phyloP scores from a whole-genome alignment of 2,888 invertebrate species.

The Drosophila kuntzei region DNA sequence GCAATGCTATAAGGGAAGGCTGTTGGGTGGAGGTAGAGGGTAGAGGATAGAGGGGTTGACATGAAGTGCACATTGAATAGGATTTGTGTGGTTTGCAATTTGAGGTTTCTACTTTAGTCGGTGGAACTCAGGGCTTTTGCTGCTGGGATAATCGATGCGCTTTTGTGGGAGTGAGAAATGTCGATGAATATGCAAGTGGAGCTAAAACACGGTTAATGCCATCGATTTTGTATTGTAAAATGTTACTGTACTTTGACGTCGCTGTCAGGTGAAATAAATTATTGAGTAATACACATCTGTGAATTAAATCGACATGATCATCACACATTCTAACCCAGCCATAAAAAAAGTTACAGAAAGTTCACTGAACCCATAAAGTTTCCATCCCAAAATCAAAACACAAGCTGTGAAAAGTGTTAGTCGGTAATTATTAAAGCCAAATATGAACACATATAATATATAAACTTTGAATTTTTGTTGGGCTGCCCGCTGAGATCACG shows the following conservation, averaged over 20 bases:
- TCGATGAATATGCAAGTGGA: slow-evolving; percentile 5
- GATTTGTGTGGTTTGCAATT: slow-evolving; percentile 56
- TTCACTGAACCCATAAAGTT: slow-evolving; percentile 42
- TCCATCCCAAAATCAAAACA: slow-evolving; percentile 27
- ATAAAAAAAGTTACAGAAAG: slow-evolving; percentile 2
- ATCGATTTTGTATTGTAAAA: slow-evolving; percentile 28
- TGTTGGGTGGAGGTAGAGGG: not conserved
- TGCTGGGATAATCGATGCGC: slow-evolving; percentile 52
- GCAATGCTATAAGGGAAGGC: slow-evolving; percentile 11
- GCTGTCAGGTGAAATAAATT: slow-evolving; percentile 26
- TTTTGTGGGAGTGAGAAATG: slow-evolving; percentile 37
- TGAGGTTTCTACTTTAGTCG: slow-evolving; percentile 44
- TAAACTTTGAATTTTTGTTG: slow-evolving; percentile 22
- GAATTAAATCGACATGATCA: slow-evolving; percentile 13
- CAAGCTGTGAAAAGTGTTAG: slow-evolving; percentile 65
- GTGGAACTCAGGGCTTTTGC: slow-evolving; percentile 7
- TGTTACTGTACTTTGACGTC: slow-evolving; percentile 19
- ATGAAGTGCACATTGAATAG: slow-evolving; percentile 49
- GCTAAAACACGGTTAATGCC: slow-evolving; percentile 15
- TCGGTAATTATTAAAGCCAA: slow-evolving; percentile 26
- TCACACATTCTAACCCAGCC: not conserved
- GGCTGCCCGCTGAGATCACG: slow-evolving; percentile 42
- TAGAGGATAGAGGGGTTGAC: not conserved
- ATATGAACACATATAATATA: slow-evolving; percentile 43
- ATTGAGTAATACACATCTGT: not conserved